These are phyloP conservation scores for Melanotaenia maccullochi DNA, from an alignment of 2,797 vertebrate genomes.

Conservation along the genomic window DNA sequence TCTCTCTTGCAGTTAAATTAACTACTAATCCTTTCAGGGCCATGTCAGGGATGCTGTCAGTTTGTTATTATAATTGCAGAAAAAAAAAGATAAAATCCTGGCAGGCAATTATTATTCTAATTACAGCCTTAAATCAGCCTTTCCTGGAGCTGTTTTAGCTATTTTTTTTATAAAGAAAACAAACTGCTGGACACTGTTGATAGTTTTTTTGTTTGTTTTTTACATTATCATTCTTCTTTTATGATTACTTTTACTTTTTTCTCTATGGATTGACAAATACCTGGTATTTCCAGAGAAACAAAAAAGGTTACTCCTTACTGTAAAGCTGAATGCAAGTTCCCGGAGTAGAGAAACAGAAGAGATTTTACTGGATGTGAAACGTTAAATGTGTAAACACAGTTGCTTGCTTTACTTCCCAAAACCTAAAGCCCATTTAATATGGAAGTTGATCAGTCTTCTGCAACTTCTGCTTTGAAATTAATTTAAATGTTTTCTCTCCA, in stretches of 20 bases:
- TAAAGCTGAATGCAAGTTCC: background rate
- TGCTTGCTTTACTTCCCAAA: constrained; percentile 39
- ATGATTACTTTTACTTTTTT: background rate
- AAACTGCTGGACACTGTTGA: accelerated
- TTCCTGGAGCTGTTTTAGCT: constrained; percentile 25
- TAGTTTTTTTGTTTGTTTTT: background rate
- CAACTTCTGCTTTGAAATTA: constrained; percentile 60
- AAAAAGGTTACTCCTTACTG: background rate
- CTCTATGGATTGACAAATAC: background rate
- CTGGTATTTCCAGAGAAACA: background rate
- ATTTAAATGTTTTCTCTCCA: background rate
- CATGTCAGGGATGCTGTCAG: constrained; percentile 29
- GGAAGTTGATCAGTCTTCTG: constrained; percentile 37
- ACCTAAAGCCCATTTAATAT: background rate
- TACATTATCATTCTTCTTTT: background rate
- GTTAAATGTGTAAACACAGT: background rate
- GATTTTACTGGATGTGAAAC: constrained; percentile 25
- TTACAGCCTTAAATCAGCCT: constrained; percentile 35
- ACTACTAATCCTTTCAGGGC: constrained; percentile 24
- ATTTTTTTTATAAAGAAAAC: background rate
- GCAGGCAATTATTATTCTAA: constrained; percentile 24
- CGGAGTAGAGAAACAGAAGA: constrained; percentile 4
- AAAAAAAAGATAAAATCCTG: constrained; percentile 46
- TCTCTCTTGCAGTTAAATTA: constrained; percentile 3
- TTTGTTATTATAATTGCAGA: constrained; percentile 44